Evolutionary conservation across 1,140 invertebrate species (phyloP), one percentile per base, ranked within the genome.

Genomic region (Cotesia typhae): DNA sequence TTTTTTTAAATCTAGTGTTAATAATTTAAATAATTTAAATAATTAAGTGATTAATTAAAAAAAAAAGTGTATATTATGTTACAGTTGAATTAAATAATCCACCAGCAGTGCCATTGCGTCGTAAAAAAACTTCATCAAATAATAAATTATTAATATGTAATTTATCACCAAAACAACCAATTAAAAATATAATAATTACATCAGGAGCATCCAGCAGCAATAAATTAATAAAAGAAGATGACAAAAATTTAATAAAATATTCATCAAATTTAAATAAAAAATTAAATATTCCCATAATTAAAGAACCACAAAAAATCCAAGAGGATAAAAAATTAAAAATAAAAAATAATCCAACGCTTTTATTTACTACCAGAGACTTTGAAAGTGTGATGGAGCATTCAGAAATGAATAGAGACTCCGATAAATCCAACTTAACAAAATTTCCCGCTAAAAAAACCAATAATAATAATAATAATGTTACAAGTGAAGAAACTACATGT

Each of bases 61-160:
- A 41, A 41, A 5, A 28, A 75, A 14, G 67, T 76, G 59, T 28
- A 28, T 28, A 28, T 77, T 37, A 47, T 9, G 3, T 81, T 83
- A n/a, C 79, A 86, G 84, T 81, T 77, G 79, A 81, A 69, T 72
- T 75, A 71, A 67, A 71, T 67, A 20, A 65, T 67, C 65, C 79
- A 55, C 86, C 86, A 71, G 83, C 85, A 35, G 79, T 87, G 59
- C 86, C 86, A 64, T 85, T 83, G 28, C 82, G 83, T 59, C 80
- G 85, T 78, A 41, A 85, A 81, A 78, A 71, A 10, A n/a, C n/a
- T 12, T 20, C 14, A 20, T 17, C 57, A 20, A 6, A 14, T 20
- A 14, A 28, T 41, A 36, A 7, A 47, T 66, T 3, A 67, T 60
- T 55, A 17, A 51, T 20, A 73, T 60, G 2, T 37, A 70, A 17